Evolutionary conservation across 2,888 invertebrate genomes (phyloP).

Genomic region (Mechanitis messenoides): DNA sequence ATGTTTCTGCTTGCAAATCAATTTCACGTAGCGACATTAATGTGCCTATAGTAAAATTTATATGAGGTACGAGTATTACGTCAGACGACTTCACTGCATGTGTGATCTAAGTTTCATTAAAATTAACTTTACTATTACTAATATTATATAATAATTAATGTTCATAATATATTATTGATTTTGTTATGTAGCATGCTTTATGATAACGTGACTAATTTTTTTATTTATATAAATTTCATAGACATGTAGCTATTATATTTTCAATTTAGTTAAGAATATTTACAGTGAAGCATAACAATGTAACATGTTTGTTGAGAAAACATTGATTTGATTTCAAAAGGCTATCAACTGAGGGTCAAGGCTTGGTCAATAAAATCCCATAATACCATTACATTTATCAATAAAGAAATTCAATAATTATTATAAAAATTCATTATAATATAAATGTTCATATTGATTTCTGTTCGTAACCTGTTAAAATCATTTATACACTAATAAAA

Average conservation of each 20-base stretch:
- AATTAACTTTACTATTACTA: background rate
- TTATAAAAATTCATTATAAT: slow-evolving; percentile 34
- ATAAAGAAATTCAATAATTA: slow-evolving; percentile 24
- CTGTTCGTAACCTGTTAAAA: slow-evolving; percentile 59
- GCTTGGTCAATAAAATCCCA: slow-evolving; percentile 21
- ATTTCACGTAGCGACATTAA: slow-evolving; percentile 77
- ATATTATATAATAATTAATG: background rate
- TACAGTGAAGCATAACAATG: slow-evolving; percentile 40
- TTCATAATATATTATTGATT: background rate
- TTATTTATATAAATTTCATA: slow-evolving; percentile 8
- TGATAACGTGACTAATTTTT: slow-evolving; percentile 2
- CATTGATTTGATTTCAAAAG: slow-evolving; percentile 22
- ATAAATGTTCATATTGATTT: slow-evolving; percentile 46
- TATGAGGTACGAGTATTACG: slow-evolving; percentile 62
- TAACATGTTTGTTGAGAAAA: slow-evolving; percentile 22
- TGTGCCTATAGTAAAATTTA: slow-evolving; percentile 75
- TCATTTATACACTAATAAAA: slow-evolving; percentile 71
- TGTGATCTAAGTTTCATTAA: slow-evolving; percentile 26
- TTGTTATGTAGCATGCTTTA: background rate
- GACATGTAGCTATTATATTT: slow-evolving; percentile 18
- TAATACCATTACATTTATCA: slow-evolving; percentile 21
- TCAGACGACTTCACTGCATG: slow-evolving; percentile 64
- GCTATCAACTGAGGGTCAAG: slow-evolving; percentile 23
- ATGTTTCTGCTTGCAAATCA: slow-evolving; percentile 76
- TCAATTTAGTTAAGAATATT: slow-evolving; percentile 37